Percentiles rank a stretch among this genome's conserved stretches.
These are phyloP conservation scores for Nycteola revayana DNA, from an alignment of 2,888 invertebrate species.

Conservation along the genomic window DNA sequence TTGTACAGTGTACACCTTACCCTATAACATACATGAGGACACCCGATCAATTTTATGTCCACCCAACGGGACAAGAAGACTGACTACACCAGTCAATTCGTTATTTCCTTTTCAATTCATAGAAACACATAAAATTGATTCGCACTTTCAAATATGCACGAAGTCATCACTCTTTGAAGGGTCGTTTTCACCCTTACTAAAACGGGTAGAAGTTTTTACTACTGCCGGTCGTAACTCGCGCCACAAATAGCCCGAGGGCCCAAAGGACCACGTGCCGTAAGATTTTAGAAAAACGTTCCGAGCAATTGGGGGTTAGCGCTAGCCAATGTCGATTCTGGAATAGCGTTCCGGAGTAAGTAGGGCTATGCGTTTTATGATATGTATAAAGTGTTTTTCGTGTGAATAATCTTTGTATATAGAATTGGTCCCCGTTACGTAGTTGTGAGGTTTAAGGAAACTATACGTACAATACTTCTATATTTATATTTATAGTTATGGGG, in stretches of 20 bases:
- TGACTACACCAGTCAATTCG: too few relatives aligned
- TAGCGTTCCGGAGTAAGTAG: conserved; percentile 16
- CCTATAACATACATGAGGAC: too few relatives aligned
- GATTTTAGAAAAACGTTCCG: conserved; percentile 45
- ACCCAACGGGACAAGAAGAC: too few relatives aligned
- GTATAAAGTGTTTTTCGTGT: too few relatives aligned
- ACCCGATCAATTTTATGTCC: too few relatives aligned
- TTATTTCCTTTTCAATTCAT: too few relatives aligned
- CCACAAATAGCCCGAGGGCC: conserved; percentile 24
- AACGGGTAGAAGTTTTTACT: conserved; percentile 11
- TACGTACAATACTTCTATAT: too few relatives aligned
- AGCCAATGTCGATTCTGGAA: conserved; percentile 29
- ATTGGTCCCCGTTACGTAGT: too few relatives aligned
- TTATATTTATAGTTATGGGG: too few relatives aligned
- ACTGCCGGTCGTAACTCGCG: conserved; percentile 26
- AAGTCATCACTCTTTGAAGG: neutral
- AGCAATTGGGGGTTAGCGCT: conserved; percentile 37
- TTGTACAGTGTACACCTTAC: too few relatives aligned
- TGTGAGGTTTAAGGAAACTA: too few relatives aligned
- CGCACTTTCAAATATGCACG: conserved; percentile 5
- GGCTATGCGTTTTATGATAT: conserved; percentile 9
- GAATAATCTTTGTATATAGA: too few relatives aligned
- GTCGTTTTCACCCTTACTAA: conserved; percentile 2
- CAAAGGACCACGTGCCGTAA: conserved; percentile 39
- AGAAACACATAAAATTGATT: conserved; percentile 11